These are phyloP conservation scores for Caenorhabditis japonica DNA, from an alignment of 2,888 invertebrate genomes.

Conservation along the genomic window DNA sequence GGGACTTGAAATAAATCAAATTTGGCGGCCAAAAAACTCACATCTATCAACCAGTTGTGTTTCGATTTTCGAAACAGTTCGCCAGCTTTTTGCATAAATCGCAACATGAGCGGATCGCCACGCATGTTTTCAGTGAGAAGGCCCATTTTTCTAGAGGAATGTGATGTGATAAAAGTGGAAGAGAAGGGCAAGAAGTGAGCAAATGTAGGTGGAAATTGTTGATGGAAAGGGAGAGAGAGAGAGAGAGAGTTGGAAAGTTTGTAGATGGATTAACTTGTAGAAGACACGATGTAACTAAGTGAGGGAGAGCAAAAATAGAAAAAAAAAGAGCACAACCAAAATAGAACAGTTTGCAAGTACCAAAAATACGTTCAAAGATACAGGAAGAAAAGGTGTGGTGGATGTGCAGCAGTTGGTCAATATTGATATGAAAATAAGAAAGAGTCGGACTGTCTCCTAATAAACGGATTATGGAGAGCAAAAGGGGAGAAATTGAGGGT, in stretches of 20 bases:
- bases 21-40: no score
- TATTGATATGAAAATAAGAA: no score
- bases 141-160: slow-evolving; percentile 35
- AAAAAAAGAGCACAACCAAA: slow-evolving; percentile 9
- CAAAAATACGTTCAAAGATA: not conserved
- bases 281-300: no score
- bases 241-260: slow-evolving; percentile 41
- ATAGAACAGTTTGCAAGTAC: no score
- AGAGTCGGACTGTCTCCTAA: no score
- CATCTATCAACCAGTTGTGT: slow-evolving; percentile 60
- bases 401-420: not conserved
- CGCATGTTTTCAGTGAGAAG: slow-evolving; percentile 61
- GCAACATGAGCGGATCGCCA: slow-evolving; percentile 58
- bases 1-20: no score
- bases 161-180: not conserved
- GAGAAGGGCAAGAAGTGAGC: slow-evolving; percentile 11
- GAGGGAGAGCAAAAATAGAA: not conserved
- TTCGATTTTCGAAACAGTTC: slow-evolving; percentile 50
- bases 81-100: slow-evolving; percentile 60
- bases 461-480: slow-evolving; percentile 2
- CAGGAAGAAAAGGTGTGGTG: not conserved
- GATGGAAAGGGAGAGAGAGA: not conserved
- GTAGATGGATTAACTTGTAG: slow-evolving; percentile 25
- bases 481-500: not conserved
- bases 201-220: slow-evolving; percentile 2